phyloP scores from a whole-genome alignment of 2,113 vertebrate genomes.

The Spilogale gracilis region DNA sequence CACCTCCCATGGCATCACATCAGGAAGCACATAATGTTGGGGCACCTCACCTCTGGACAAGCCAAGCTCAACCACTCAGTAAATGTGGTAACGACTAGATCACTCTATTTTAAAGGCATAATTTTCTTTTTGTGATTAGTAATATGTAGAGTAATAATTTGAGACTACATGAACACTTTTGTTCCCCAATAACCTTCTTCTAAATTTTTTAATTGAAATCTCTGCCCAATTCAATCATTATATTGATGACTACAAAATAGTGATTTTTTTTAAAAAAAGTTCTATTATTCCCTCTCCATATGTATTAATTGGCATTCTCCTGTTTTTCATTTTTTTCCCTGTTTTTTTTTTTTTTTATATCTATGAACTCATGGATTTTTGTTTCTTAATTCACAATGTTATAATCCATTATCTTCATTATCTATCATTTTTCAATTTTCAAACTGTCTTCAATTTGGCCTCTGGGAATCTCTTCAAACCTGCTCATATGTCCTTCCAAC shows the following conservation, averaged over 20 bases:
- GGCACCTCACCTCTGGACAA: not conserved
- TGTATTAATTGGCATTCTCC: not conserved
- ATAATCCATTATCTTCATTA: not conserved
- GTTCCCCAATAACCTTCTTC: not conserved
- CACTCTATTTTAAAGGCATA: not conserved
- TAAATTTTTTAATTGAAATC: constrained; percentile 29
- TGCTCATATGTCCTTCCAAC: not conserved
- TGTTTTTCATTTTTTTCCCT: not conserved
- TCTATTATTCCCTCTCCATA: constrained; percentile 5
- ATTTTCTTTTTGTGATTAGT: constrained; percentile 17
- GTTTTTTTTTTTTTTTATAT: not conserved
- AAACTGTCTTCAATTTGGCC: not conserved
- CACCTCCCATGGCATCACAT: not conserved
- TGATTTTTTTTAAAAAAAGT: not conserved
- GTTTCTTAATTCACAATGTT: constrained; percentile 5
- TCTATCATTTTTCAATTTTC: constrained; percentile 28
- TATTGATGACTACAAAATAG: not conserved
- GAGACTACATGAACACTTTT: not conserved
- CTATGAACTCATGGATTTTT: not conserved
- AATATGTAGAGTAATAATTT: not conserved
- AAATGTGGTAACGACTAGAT: not conserved
- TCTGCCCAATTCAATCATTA: constrained; percentile 15
- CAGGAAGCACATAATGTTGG: not conserved
- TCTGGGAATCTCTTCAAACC: constrained; percentile 5
- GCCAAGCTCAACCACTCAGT: not conserved